Conservation (phyloP, 2,797 vertebrate genomes). For the Anomalospiza imberbis region DNA sequence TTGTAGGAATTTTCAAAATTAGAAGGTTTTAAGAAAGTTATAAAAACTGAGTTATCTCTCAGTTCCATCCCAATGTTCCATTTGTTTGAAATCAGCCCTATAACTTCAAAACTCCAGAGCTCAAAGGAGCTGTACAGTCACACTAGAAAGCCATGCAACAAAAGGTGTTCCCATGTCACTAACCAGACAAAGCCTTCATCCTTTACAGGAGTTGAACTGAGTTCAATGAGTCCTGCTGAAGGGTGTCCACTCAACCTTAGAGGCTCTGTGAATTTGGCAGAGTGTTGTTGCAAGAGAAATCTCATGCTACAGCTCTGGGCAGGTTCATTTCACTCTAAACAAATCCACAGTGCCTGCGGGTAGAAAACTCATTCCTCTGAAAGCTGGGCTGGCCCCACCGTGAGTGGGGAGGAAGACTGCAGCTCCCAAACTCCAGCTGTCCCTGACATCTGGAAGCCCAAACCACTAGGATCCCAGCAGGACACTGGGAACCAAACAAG, state of each 20-base stretch:
- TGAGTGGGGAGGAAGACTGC: neutral
- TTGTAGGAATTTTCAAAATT: neutral
- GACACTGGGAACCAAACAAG: neutral
- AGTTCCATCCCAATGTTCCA: neutral
- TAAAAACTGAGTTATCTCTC: neutral
- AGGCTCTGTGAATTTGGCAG: neutral
- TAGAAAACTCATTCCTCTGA: neutral
- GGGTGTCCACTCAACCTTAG: neutral
- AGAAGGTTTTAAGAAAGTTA: neutral
- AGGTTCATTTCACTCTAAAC: neutral
- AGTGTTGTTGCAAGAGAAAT: neutral
- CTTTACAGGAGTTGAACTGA: neutral
- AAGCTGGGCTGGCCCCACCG: neutral
- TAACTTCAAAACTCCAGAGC: neutral
- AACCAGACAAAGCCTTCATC: neutral
- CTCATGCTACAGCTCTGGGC: neutral
- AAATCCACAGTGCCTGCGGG: neutral
- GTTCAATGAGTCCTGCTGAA: neutral
- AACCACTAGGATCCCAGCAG: neutral
- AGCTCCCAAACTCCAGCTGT: neutral
- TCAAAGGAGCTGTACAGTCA: neutral
- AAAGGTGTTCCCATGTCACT: neutral
- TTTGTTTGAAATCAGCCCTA: neutral
- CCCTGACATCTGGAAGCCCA: neutral
- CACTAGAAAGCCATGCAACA: neutral